Percentiles rank a stretch among this genome's conserved stretches.
Conservation (phyloP, 2,797 vertebrate species). For the Ctenochaetus hawaiiensis region DNA sequence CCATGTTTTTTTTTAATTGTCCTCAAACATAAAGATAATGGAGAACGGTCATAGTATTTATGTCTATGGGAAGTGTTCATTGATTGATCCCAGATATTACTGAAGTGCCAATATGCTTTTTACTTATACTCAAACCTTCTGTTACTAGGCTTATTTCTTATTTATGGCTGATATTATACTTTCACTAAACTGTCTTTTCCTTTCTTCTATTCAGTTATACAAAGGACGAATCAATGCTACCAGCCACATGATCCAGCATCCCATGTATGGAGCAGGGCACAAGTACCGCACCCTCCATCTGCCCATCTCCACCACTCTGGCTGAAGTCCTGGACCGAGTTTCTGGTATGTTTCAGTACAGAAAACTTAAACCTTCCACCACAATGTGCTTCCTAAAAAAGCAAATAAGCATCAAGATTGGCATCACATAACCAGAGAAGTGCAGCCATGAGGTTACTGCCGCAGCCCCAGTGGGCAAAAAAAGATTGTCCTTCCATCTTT, state of each 20-base stretch:
- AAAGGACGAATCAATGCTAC: conserved; percentile 99
- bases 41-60: too few species aligned
- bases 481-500: too few species aligned
- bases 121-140: neutral
- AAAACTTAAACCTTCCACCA: neutral
- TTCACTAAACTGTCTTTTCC: neutral
- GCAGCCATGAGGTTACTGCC: too few species aligned
- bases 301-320: conserved; percentile 96
- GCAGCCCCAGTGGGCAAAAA: too few species aligned
- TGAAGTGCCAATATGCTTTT: too few species aligned
- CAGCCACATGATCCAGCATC: conserved; percentile 98
- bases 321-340: conserved; percentile 97
- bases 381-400: neutral
- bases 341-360: conserved; percentile 86
- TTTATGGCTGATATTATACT: neutral
- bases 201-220: conserved; percentile 87
- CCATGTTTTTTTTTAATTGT: too few species aligned
- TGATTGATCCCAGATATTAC: too few species aligned
- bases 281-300: conserved; percentile 98
- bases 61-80: too few species aligned
- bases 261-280: conserved; percentile 98
- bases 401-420: too few species aligned
- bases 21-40: too few species aligned
- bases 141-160: neutral
- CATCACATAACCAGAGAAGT: too few species aligned